These are phyloP conservation scores for Champsocephalus esox DNA, from an alignment of 2,797 vertebrate genomes.

Conservation along the genomic window DNA sequence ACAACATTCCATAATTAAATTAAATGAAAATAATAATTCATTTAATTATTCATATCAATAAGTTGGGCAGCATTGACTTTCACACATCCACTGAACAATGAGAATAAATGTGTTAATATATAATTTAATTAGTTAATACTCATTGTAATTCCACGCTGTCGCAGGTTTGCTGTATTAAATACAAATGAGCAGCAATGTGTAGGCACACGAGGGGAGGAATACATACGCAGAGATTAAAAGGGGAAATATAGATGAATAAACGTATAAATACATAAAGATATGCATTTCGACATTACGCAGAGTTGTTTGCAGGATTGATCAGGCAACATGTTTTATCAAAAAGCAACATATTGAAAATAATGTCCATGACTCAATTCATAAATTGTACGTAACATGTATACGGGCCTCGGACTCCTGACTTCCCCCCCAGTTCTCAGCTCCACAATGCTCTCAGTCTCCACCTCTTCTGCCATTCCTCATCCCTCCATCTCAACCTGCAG, in stretches of 20 bases:
- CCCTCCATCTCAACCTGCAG: slow-evolving; percentile 42
- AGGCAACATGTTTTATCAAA: background rate
- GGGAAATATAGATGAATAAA: background rate
- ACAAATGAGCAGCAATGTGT: slow-evolving; percentile 14
- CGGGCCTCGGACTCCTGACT: slow-evolving; percentile 11
- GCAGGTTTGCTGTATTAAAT: slow-evolving; percentile 17
- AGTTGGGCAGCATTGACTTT: background rate
- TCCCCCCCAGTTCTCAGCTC: background rate
- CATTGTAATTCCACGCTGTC: slow-evolving; percentile 2
- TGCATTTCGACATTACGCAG: background rate
- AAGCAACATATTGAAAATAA: background rate
- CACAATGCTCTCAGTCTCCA: slow-evolving; percentile 18
- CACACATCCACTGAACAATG: background rate
- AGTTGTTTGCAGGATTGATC: background rate
- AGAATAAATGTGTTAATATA: no score
- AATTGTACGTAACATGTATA: background rate
- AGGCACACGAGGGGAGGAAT: slow-evolving; percentile 4
- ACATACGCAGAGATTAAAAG: background rate
- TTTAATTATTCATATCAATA: background rate
- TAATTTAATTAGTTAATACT: no score
- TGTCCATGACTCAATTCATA: background rate
- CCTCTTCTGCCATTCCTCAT: slow-evolving; percentile 26
- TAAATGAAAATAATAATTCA: no score
- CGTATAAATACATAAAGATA: no score
- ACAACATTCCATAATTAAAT: no score